Conservation (phyloP, 2,888 invertebrate genomes). For the Eubasilissa splendida region DNA sequence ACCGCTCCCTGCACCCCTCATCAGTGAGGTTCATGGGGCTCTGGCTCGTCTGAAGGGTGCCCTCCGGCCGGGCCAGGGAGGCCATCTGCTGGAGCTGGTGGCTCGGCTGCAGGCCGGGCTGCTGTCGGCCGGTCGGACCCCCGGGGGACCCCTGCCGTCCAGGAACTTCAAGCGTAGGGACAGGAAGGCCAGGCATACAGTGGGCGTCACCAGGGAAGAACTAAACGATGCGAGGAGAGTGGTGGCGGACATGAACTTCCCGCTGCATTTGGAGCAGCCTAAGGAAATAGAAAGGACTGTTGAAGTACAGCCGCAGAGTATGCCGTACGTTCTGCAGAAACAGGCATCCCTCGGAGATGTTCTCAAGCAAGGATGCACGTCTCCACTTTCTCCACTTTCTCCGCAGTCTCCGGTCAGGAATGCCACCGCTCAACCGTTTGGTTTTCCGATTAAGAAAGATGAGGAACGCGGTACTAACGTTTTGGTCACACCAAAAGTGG, state of each 20-base stretch:
- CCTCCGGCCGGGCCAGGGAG: constrained; percentile 73
- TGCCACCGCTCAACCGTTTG: constrained; percentile 66
- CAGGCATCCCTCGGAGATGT: constrained; percentile 68
- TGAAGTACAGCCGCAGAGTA: constrained; percentile 59
- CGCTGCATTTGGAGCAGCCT: constrained; percentile 62
- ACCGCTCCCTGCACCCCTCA: constrained; percentile 70
- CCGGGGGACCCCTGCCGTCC: constrained; percentile 63
- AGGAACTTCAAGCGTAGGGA: constrained; percentile 74
- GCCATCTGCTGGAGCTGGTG: constrained; percentile 79
- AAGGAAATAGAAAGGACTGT: constrained; percentile 56
- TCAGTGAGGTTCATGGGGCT: constrained; percentile 85
- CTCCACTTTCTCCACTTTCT: constrained; percentile 17
- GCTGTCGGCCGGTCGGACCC: constrained; percentile 62
- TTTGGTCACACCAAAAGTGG: neutral
- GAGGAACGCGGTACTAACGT: constrained; percentile 1
- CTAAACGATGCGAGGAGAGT: constrained; percentile 84
- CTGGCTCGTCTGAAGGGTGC: constrained; percentile 83
- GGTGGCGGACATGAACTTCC: constrained; percentile 77
- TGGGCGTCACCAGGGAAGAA: constrained; percentile 87
- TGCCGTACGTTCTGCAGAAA: constrained; percentile 65
- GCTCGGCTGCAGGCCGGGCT: constrained; percentile 78
- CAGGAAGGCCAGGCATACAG: constrained; percentile 83
- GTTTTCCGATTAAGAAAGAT: constrained; percentile 20
- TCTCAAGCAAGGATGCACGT: constrained; percentile 16
- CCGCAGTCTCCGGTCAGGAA: constrained; percentile 63